These are phyloP conservation scores for Piliocolobus tephrosceles DNA, from an alignment of 2,113 vertebrate genomes.

Conservation along the genomic window DNA sequence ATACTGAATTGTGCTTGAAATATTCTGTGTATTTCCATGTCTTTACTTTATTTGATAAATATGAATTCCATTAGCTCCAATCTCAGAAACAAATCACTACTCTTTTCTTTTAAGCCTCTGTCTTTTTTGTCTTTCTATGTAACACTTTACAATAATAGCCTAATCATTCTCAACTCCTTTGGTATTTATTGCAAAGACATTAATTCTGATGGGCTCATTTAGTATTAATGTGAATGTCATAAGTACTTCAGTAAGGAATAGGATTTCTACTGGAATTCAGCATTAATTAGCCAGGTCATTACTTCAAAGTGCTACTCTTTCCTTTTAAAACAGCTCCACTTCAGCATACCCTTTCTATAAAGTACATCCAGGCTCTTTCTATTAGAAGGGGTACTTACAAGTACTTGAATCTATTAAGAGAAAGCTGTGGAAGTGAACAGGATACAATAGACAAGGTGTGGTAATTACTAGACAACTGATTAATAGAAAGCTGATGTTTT, in stretches of 20 bases:
- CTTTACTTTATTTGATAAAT: conserved; percentile 57
- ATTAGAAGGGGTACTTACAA: conserved; percentile 58
- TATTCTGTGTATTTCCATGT: not conserved
- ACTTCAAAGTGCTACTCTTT: conserved; percentile 69
- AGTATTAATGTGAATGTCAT: conserved; percentile 71
- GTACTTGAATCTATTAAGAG: conserved; percentile 65
- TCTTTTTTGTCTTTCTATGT: conserved; percentile 54
- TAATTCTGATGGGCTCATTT: conserved; percentile 76
- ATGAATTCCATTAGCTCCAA: not conserved
- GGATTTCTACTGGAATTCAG: conserved; percentile 76
- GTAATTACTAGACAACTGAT: conserved; percentile 69
- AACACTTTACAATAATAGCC: conserved; percentile 72
- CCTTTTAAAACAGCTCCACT: conserved; percentile 47
- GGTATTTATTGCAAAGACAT: conserved; percentile 77
- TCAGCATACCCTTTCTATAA: conserved; percentile 13
- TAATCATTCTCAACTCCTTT: conserved; percentile 73
- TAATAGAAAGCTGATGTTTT: conserved; percentile 66
- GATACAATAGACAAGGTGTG: conserved; percentile 67
- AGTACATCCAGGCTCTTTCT: conserved; percentile 42
- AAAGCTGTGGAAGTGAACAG: conserved; percentile 50
- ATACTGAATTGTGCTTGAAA: not conserved
- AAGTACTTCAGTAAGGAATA: conserved; percentile 74
- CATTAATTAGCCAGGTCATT: conserved; percentile 77
- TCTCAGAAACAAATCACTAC: conserved; percentile 56
- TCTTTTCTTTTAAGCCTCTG: conserved; percentile 51